Base-by-base conservation (phyloP, 37 sponge, comb jelly and placozoan genomes). In the Aplysina aerophoba region DNA sequence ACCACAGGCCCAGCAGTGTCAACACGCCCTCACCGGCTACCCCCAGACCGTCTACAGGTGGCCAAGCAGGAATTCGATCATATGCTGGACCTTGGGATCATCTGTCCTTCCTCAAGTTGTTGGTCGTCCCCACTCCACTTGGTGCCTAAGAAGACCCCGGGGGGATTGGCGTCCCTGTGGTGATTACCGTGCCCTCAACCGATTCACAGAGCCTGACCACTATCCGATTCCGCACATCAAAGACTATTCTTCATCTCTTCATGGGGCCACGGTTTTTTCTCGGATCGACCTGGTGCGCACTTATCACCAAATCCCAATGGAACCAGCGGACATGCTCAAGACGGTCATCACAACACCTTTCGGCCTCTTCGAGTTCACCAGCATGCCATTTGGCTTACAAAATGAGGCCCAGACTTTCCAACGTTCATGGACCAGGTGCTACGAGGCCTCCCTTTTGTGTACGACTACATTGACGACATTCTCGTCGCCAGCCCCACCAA, bases 161-260 rank as follows among this genome's bases (percentile, higher is more conserved):
- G n/a, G 90, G 0, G 87, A 90, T 55, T 88, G 92, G 92, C 73
- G 89, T 14, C 89, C 86, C 28, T 88, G 92, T 85, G 92, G 86
- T 16, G 92, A 92, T 73, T 92, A 88, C 83, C 89, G 84, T 0
- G 87, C 93, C 25, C 72, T 92, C 24, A 92, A 92, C 89, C 41
- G 30, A 25, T 13, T 22, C 30, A 86, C 92, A 30, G 54, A 68
- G 8, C 89, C 89, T 25, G 92, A 91, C 34, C 62, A 85, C 12
- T 88, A 91, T 36, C 92, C 88, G 8, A 67, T 91, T 30, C 88
- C 92, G 5, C 92, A 91, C 65, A 88, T 91, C 24, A 85, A 84
- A n/a, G 87, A 90, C 55, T 90, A 87, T 58, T 38, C 91, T 2
- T 34, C 63, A 2, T 56, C 71, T 1, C 50, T 89, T 1, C 85